phyloP scores from a whole-genome alignment of 2,888 invertebrate genomes.

The Malthinus flaveolus region DNA sequence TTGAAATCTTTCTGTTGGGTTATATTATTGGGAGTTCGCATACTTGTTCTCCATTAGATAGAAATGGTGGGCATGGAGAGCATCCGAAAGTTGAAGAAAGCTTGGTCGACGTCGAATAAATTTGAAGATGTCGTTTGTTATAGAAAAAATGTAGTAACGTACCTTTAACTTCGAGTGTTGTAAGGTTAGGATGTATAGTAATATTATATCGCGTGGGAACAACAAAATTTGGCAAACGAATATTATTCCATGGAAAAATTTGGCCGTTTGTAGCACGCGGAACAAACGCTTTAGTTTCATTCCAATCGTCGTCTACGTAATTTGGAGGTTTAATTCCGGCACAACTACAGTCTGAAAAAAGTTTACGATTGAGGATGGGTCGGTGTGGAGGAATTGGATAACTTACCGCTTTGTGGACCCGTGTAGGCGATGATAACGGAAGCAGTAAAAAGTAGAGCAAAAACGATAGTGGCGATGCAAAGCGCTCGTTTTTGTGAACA shows the following conservation, averaged over 20 bases:
- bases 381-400: background rate
- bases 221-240: constrained; percentile 76
- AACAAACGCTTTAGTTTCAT: constrained; percentile 64
- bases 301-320: constrained; percentile 64
- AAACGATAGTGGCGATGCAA: constrained; percentile 76
- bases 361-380: constrained; percentile 17
- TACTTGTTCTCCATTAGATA: no score
- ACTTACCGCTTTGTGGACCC: constrained; percentile 77
- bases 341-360: constrained; percentile 67
- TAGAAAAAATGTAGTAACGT: constrained; percentile 21
- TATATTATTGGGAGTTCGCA: no score
- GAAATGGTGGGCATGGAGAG: no score
- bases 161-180: constrained; percentile 88
- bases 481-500: constrained; percentile 87
- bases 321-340: constrained; percentile 67
- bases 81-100: no score
- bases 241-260: constrained; percentile 76
- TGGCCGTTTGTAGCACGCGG: constrained; percentile 75
- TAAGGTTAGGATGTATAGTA: constrained; percentile 90
- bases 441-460: constrained; percentile 78
- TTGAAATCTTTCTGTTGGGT: no score
- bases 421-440: constrained; percentile 90
- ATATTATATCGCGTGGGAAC: constrained; percentile 85
- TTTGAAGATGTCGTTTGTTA: no score
- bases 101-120: no score